Conservation (phyloP, 2,113 vertebrate species). For the Coracopsis vasa region DNA sequence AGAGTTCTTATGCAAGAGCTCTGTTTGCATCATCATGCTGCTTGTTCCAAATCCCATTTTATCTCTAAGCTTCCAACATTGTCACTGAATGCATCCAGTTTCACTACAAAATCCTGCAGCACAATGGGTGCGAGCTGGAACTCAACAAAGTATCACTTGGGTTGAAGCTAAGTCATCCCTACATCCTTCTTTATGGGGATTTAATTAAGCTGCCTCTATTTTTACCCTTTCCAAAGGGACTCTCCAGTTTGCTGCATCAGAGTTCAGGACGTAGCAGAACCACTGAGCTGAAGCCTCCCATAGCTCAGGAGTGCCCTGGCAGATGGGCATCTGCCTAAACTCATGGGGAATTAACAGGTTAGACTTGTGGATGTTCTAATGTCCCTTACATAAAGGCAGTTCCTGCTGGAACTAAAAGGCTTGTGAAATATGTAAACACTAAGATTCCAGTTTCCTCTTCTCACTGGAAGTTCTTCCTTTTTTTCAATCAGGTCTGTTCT, state of each 20-base stretch:
- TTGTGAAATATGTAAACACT: not conserved
- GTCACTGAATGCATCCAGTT: not conserved
- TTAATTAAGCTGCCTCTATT: not conserved
- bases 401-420: slow-evolving; percentile 8
- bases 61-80: not conserved
- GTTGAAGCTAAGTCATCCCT: not conserved
- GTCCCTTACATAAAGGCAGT: not conserved
- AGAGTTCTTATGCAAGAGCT: not conserved
- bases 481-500: not conserved
- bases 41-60: not conserved
- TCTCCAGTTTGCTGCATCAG: not conserved
- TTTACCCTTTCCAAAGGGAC: not conserved
- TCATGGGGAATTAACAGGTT: not conserved
- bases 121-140: not conserved
- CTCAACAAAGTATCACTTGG: not conserved
- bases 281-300: not conserved
- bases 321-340: not conserved
- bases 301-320: not conserved
- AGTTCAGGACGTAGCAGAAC: not conserved
- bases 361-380: not conserved
- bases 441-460: not conserved
- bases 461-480: not conserved
- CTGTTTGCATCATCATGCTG: not conserved
- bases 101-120: not conserved
- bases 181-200: not conserved